Conservation (phyloP, 2,888 invertebrate genomes). For the Laspeyria flexula region DNA sequence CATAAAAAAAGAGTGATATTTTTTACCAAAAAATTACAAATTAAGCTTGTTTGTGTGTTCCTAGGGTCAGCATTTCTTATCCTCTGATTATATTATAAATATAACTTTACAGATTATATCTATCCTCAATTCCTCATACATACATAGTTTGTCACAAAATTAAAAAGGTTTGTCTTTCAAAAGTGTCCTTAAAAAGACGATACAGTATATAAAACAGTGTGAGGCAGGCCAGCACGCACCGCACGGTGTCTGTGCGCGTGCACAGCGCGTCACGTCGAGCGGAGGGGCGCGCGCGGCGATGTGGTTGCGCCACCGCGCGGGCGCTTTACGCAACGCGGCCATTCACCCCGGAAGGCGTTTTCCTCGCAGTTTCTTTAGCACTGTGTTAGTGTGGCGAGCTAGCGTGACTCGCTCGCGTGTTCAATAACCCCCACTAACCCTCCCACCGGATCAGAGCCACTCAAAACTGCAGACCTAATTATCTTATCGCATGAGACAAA, state of each 20-base stretch:
- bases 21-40: no score
- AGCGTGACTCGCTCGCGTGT: slow-evolving; percentile 81
- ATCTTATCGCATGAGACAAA: slow-evolving; percentile 63
- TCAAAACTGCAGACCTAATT: slow-evolving; percentile 67
- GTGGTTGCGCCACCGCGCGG: slow-evolving; percentile 71
- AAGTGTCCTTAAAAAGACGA: no score
- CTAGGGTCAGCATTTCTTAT: no score
- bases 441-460: slow-evolving; percentile 64
- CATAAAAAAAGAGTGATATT: no score
- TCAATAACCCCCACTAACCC: slow-evolving; percentile 61
- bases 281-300: slow-evolving; percentile 59
- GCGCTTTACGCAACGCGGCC: slow-evolving; percentile 83
- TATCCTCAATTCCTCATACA: no score
- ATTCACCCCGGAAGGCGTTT: slow-evolving; percentile 85
- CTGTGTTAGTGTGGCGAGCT: slow-evolving; percentile 79
- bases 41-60: no score
- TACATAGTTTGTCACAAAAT: no score
- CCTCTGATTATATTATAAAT: no score
- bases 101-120: no score
- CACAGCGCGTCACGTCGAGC: slow-evolving; percentile 44
- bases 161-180: no score
- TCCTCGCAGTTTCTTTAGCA: slow-evolving; percentile 83
- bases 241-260: slow-evolving; percentile 62
- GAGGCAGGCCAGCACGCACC: slow-evolving; percentile 18
- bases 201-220: neutral